phyloP scores from a whole-genome alignment of 2,888 invertebrate species.

The Megastigmus dorsalis region DNA sequence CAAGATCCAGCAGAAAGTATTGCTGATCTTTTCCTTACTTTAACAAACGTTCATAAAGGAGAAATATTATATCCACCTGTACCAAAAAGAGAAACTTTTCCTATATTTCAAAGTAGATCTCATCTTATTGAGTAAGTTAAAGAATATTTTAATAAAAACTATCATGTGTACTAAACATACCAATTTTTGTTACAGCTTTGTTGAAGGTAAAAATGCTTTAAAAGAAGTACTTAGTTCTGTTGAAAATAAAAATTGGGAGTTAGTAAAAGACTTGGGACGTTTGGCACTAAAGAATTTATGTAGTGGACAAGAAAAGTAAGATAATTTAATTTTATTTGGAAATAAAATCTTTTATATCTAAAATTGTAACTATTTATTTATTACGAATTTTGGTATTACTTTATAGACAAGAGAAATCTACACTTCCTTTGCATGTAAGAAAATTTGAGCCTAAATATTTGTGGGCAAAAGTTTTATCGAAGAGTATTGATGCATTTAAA shows the following conservation, averaged over 20 bases:
- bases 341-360: not conserved
- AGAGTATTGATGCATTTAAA: conserved; percentile 68
- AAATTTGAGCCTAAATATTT: conserved; percentile 62
- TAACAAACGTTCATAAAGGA: conserved; percentile 61
- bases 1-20: conserved; percentile 62
- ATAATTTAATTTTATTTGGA: not conserved
- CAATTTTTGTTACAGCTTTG: conserved; percentile 58
- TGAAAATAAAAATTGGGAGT: conserved; percentile 64
- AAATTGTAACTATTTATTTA: not conserved
- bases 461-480: conserved; percentile 68
- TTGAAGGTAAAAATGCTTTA: conserved; percentile 58
- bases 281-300: conserved; percentile 59
- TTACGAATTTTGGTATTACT: conserved; percentile 22
- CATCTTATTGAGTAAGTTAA: conserved; percentile 62
- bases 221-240: conserved; percentile 52
- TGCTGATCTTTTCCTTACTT: conserved; percentile 60
- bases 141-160: not conserved
- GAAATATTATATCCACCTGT: conserved; percentile 61
- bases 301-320: conserved; percentile 30
- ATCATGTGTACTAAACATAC: not conserved
- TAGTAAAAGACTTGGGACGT: conserved; percentile 58
- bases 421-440: conserved; percentile 64
- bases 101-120: conserved; percentile 63
- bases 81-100: conserved; percentile 57
- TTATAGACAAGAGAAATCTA: conserved; percentile 53